Evolutionary conservation across 2,888 invertebrate genomes (phyloP).

Genomic region (Cordilura impudica): DNA sequence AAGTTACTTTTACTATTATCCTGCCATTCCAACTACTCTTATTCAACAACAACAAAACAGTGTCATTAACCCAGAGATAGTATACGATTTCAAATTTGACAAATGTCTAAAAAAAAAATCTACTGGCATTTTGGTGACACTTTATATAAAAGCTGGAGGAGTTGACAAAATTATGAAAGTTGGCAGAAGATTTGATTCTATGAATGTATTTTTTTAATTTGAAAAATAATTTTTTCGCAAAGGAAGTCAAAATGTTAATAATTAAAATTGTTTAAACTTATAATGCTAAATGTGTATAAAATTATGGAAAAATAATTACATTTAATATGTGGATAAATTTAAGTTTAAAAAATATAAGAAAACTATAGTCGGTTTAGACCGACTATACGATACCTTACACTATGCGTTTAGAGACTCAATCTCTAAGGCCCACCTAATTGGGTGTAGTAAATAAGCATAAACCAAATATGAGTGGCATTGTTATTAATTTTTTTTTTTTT

Average conservation of each 20-base stretch:
- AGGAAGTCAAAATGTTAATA: not conserved
- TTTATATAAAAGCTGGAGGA: constrained; percentile 11
- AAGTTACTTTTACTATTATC: not conserved
- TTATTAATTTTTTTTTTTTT: too few species aligned
- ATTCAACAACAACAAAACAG: not conserved
- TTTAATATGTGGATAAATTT: too few species aligned
- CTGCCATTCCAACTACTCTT: not conserved
- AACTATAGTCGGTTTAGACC: too few species aligned
- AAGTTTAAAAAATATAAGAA: too few species aligned
- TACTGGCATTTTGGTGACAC: not conserved
- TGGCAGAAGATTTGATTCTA: not conserved
- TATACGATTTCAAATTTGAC: constrained; percentile 5
- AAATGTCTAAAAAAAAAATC: constrained; percentile 42
- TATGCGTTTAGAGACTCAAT: too few species aligned
- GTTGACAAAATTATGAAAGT: not conserved
- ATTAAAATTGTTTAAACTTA: not conserved
- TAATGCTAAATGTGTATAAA: too few species aligned
- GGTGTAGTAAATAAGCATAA: too few species aligned
- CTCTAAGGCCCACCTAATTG: too few species aligned
- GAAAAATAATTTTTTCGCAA: not conserved
- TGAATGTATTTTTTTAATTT: not conserved
- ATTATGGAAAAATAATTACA: too few species aligned
- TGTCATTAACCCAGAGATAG: not conserved
- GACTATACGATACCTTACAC: too few species aligned
- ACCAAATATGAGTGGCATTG: too few species aligned